A percentile compares a stretch with the other conserved stretches of the same genome.
phyloP scores from a whole-genome alignment of 2,797 vertebrate species.

The Cuculus canorus region DNA sequence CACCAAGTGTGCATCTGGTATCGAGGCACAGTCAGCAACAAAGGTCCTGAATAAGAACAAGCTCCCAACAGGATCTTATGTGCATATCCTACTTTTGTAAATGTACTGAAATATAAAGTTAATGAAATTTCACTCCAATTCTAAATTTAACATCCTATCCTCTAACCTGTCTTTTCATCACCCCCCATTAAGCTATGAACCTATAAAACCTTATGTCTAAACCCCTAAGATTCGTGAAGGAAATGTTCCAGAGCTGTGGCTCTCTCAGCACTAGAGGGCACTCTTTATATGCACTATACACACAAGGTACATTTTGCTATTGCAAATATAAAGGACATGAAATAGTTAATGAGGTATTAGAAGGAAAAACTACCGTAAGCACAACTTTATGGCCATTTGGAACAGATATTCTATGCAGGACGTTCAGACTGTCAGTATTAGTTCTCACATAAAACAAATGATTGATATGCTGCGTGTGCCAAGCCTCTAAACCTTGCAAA shows the following conservation, averaged over 20 bases:
- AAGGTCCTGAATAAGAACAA: neutral
- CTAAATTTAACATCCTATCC: neutral
- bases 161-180: neutral
- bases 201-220: neutral
- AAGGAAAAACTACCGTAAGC: neutral
- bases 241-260: neutral
- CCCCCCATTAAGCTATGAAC: neutral
- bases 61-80: neutral
- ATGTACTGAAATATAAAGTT: neutral
- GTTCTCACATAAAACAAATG: conserved; percentile 1
- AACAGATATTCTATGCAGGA: neutral
- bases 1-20: neutral
- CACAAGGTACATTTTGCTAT: neutral
- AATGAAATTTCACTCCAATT: neutral
- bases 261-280: conserved; percentile 66
- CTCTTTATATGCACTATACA: conserved; percentile 38
- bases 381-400: neutral
- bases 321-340: neutral
- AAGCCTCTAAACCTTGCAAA: neutral
- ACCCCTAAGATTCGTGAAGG: neutral
- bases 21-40: neutral
- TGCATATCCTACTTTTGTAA: neutral
- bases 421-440: neutral
- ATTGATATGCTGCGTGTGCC: neutral
- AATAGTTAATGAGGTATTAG: conserved; percentile 9